Evolutionary conservation across 92 coral and sea anemone species (phyloP), one percentile per base, ranked within the genome.

Genomic region (Plumapathes pennacea): DNA sequence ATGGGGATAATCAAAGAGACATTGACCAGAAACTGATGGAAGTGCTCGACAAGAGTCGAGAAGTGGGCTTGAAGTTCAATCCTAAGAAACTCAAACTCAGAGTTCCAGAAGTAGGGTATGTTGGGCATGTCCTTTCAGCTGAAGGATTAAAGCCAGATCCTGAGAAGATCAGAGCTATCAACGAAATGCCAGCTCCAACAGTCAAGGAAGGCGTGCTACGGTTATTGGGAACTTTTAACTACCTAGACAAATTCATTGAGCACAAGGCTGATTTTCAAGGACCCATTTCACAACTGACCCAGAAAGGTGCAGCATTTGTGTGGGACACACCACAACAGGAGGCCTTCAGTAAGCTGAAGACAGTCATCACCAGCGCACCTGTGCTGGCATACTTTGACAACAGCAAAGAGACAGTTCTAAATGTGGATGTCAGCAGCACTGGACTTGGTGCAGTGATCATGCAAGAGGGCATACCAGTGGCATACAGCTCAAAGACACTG

Each of bases 391-490:
- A 47, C 42, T 76, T 76, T 57, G 62, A 58, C 49, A 57, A 59
- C 28, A 27, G 37, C 15, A 72, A 57, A 33, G 33, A 46, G 18
- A 72, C 70, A 8, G 61, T 29, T 1, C 62, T 80, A 32, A 72
- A 40, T 40, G 76, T 46, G 10, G 81, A 57, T 42, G 70, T 81
- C 17, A 51, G 80, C 20, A 34, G 80, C 50, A 54, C 65, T 5
- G 85, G 85, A 0, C 58, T 72, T 17, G 85, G 85, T 14, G 80
- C 61, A 28, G 60, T 78, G 5, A 50, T 77, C 1, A 61, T 70
- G 79, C 84, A 69, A 21, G 72, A 38, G 3, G 71, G 50, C 5
- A 49, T 60, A 21, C 79, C 72, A 50, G 55, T 77, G 20, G 72
- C 84, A 3, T 77, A 46, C 52, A 59, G 72, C 3, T 71, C 74